Percentiles rank a stretch among this genome's conserved stretches.
phyloP scores from a whole-genome alignment of 2,888 invertebrate genomes.

The Malachius bipustulatus region DNA sequence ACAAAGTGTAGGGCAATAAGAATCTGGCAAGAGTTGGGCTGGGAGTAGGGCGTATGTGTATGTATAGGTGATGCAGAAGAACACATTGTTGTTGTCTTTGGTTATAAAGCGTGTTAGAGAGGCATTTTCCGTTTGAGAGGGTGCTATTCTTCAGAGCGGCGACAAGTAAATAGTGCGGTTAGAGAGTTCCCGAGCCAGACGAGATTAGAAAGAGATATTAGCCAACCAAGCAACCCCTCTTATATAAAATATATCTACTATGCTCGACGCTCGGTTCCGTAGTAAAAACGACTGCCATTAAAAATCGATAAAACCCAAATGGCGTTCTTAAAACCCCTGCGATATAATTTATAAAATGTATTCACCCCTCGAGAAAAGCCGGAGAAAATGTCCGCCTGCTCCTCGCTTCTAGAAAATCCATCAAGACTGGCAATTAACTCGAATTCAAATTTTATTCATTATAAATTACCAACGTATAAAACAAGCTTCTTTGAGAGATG shows the following conservation, averaged over 20 bases:
- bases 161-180: slow-evolving; percentile 1
- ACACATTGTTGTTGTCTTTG: neutral
- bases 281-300: slow-evolving; percentile 28
- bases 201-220: slow-evolving; percentile 3
- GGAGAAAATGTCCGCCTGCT: slow-evolving; percentile 28
- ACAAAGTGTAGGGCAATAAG: no score
- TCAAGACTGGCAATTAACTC: slow-evolving; percentile 39
- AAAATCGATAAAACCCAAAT: slow-evolving; percentile 36
- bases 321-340: slow-evolving; percentile 31
- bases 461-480: slow-evolving; percentile 39
- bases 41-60: no score
- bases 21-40: no score
- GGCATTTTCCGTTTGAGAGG: no score
- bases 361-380: slow-evolving; percentile 33
- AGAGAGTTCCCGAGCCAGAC: neutral
- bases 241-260: no score
- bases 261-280: no score
- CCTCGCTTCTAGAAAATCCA: slow-evolving; percentile 36
- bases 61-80: no score
- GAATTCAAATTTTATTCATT: slow-evolving; percentile 41
- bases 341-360: slow-evolving; percentile 34
- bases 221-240: no score
- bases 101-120: no score
- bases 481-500: slow-evolving; percentile 35
- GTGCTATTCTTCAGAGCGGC: neutral